Evolutionary conservation across 2,888 invertebrate species (phyloP), one percentile per base, ranked within the genome.

Genomic region (Philereme transversata): DNA sequence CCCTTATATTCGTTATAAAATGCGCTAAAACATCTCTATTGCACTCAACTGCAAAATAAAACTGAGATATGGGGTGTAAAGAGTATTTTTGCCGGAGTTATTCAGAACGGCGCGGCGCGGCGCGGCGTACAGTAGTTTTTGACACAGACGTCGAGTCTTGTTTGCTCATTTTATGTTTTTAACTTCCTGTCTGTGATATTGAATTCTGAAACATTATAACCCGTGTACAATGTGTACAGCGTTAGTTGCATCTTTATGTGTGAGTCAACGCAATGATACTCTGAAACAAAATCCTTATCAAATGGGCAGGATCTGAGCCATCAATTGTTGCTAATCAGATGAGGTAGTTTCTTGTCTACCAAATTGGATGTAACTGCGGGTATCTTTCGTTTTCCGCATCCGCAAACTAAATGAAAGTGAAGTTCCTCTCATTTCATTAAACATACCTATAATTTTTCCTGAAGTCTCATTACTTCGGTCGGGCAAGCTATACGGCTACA

Each of bases 1-100:
- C 83, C 78, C 78, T 82, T 83, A 78, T 83, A 80, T 82, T 83
- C 81, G 73, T 83, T 81, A 83, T 84, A 86, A 88, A 88, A 87
- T 82, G 78, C 81, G 81, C 82, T 82, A 79, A 86, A 87, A 82
- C 77, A 82, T 76, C 69, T 78, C 77, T 71, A 70, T 75, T 75
- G 76, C 75, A 73, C 69, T 73, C 75, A 74, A 78, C 75, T 79
- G 81, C 72, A 69, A 75, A 79, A 82, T 85, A 81, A 83, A 84
- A 80, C 75, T 74, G 78, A 78, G 74, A 78, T 79, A 81, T 72
- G 72, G 65, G 67, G 71, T 78, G 80, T 73, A 71, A 76, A 79
- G 71, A 70, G 74, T 72, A 71, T 75, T 76, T 74, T 71, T 66
- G 65, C 60, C 47, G 55, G 69, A 71, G 69, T 72, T 69, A 73